Evolutionary conservation across 2,888 invertebrate species (phyloP), one percentile per base, ranked within the genome.

Genomic region (Drosophila mayaguana): DNA sequence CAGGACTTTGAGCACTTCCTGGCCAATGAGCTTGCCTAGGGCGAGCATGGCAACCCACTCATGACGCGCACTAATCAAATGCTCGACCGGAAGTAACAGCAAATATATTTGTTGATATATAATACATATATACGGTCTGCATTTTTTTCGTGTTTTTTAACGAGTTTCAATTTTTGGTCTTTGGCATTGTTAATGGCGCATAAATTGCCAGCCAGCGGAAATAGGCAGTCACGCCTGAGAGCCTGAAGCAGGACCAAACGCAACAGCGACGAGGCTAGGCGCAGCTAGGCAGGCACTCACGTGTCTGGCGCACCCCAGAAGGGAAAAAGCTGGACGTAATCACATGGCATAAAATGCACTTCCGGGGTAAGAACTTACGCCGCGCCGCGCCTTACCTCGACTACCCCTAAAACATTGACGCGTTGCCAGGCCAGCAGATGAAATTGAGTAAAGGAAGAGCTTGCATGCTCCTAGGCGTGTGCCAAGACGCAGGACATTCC

Each of bases 211-310:
- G 32, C 32, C 36, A 74, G 65, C 91, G 90, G 90, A 90, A 91
- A 81, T 89, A 83, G 80, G 67, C 88, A 78, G 90, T 91, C 90
- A 90, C 90, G 90, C 83, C 90, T 89, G 90, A 85, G 77, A 77
- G 83, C 61, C 72, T 65, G 71, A 78, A 82, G 65, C 76, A 75
- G 85, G 78, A 76, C 78, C n/a, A 42, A 40, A 40, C 12, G 36
- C 36, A 36, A 36, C 36, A 36, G 36, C 36, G 38, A 32, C 32
- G 34, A 18, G 16, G 45, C 43, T 45, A 57, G 48, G 46, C 16
- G 38, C 48, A 4, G 45, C n/a, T 45, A 34, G 48, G 48, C 48
- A 28, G 48, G 11, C 36, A 38, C 72, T 77, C 86, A 87, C 87
- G 90, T 87, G 80, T 59, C 88, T 72, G 83, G 77, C 79, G 87